phyloP scores from a whole-genome alignment of 1,140 invertebrate species.

The Dendrolimus punctatus region DNA sequence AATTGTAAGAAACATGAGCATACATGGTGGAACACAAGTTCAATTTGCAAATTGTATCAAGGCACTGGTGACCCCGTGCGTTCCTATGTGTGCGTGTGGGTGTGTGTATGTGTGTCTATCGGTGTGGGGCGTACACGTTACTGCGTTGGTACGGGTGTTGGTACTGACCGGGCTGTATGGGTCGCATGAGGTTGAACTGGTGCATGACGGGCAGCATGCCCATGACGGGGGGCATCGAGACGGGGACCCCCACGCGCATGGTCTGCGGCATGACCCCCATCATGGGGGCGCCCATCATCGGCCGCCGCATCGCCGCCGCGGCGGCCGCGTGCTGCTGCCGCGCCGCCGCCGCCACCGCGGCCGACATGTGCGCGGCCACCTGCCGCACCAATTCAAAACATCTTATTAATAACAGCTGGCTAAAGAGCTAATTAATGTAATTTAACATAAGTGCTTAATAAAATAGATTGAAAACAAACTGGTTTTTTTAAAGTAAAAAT shows the following conservation, averaged over 20 bases:
- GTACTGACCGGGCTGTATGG: conserved; percentile 70
- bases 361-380: conserved; percentile 62
- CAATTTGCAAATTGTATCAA: too few relatives aligned
- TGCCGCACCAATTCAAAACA: conserved; percentile 20
- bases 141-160: background rate
- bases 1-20: too few relatives aligned
- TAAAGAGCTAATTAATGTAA: too few relatives aligned
- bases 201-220: conserved; percentile 78
- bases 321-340: conserved; percentile 36
- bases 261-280: conserved; percentile 37
- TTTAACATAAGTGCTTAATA: too few relatives aligned
- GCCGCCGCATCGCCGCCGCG: conserved; percentile 22
- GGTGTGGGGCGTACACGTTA: conserved; percentile 1
- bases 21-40: too few relatives aligned
- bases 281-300: conserved; percentile 43
- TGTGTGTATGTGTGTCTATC: conserved; percentile 1
- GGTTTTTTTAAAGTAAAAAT: too few relatives aligned
- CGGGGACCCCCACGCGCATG: conserved; percentile 57
- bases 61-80: too few relatives aligned
- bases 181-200: conserved; percentile 83
- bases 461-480: too few relatives aligned
- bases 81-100: background rate
- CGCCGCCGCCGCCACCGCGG: conserved; percentile 49
- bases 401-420: too few relatives aligned
- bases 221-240: conserved; percentile 50